Evolutionary conservation across 2,113 vertebrate genomes (phyloP), one percentile per base, ranked within the genome.

Genomic region (Mus spicilegus): DNA sequence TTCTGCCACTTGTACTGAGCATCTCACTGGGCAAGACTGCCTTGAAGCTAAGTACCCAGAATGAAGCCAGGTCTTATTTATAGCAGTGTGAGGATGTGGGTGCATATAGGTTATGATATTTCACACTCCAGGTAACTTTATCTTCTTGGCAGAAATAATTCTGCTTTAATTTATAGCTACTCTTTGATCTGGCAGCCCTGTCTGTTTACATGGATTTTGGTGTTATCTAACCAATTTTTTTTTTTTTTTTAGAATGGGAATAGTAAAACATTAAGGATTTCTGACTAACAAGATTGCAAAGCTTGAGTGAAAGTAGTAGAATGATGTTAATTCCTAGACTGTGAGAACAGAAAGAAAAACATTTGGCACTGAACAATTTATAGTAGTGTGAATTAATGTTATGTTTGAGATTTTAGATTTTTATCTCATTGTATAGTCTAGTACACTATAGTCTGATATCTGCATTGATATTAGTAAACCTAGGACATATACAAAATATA

Each of bases 1-100:
- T 67, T 76, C 12, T 91, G 87, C 92, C 78, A 89, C 54, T 93
- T 76, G 5, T 16, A 2, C n/a, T 91, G 77, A 94, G 73, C 72
- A 72, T 89, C 72, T 91, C 51, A 67, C 17, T 67, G 86, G 70
- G n/a, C 17, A 61, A 72, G 65, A 58, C 49, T 96, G 69, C 76
- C 77, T 90, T 61, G 54, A 91, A 92, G 46, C 51, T 93, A 36
- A 96, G 81, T 13, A 72, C 77, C 20, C 5, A 36, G 11, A 58
- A 88, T 63, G 11, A 77, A 91, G n/a, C 4, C 72, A 54, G 7
- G 26, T 49, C 20, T 69, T 67, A 11, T 58, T 94, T 76, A 39
- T 12, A 65, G 13, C 26, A 4, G 17, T 26, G 13, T 49, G 65
- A 89, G 10, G 63, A 42, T 77, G 2, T 72, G 46, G 24, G 87